phyloP scores from a whole-genome alignment of 2,113 vertebrate species.

The Anarhynchus alexandrinus region DNA sequence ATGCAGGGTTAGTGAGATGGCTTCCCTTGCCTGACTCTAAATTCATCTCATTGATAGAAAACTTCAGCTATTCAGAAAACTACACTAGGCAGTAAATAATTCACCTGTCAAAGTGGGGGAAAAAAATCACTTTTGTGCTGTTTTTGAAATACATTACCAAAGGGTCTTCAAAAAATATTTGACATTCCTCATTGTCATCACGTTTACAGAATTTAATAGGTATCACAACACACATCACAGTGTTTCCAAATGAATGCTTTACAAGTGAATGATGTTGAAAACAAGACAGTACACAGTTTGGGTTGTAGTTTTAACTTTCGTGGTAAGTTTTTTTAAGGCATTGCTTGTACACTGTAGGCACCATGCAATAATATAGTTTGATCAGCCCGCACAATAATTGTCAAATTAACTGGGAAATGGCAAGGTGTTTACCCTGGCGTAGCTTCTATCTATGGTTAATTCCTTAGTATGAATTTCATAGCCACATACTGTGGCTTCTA shows the following conservation, averaged over 20 bases:
- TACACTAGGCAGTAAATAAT: constrained; percentile 57
- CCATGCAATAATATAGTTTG: neutral
- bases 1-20: constrained; percentile 71
- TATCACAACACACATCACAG: constrained; percentile 47
- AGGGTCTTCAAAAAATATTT: constrained; percentile 42
- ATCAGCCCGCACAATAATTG: neutral
- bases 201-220: constrained; percentile 43
- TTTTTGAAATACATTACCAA: constrained; percentile 60
- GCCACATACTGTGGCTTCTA: neutral
- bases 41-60: constrained; percentile 73
- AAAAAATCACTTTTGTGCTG: neutral
- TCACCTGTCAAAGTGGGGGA: constrained; percentile 11
- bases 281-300: neutral
- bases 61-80: constrained; percentile 56
- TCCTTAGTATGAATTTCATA: neutral
- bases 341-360: neutral
- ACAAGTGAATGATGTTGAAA: constrained; percentile 8
- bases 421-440: neutral
- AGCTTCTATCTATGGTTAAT: neutral
- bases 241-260: constrained; percentile 31
- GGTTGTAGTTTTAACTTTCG: neutral
- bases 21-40: constrained; percentile 70
- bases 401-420: neutral
- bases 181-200: constrained; percentile 50
- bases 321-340: neutral